Evolutionary conservation across 2,888 invertebrate species (phyloP), one percentile per base, ranked within the genome.

Genomic region (Plebejus anna): DNA sequence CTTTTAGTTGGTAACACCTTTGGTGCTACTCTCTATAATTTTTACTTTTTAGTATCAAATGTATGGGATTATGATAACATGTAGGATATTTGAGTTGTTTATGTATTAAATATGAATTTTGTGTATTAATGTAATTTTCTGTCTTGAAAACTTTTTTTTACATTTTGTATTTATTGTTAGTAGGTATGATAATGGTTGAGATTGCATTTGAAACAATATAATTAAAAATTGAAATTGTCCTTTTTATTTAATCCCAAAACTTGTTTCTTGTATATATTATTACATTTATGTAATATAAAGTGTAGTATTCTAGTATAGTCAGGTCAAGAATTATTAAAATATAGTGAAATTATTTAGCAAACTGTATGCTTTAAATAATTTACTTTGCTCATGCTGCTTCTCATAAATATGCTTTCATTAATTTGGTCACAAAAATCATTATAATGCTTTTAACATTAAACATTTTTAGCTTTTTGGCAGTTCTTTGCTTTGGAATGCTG

Each of bases 141-240:
- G 79, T 79, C 79, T 76, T 85, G 87, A 89, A 90, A 84, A 85
- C 85, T 87, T 92, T 93, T 93, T 93, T 92, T 90, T 92, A 93
- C 90, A 90, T 91, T 93, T 93, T 93, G 86, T 93, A 93, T 90
- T 66, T 90, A 89, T 85, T 85, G 91, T 66, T 32, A 32, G 32
- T 32, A 32, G 66, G 91, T 93, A 92, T 88, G 88, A 89, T 71
- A 66, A 92, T 90, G 87, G 88, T 91, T 91, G 91, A 92, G 91
- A 91, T 91, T 93, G 91, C 91, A 91, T 94, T 92, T 91, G 89
- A 90, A 88, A 89, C 87, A 91, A 90, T 90, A 91, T 85, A 88
- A 85, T 86, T 86, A 87, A 89, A 83, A 89, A 89, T 86, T 82
- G 81, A 70, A 79, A 79, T 76, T 73, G 78, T 78, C 78, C 75